Percentiles rank a stretch among this genome's conserved stretches.
Evolutionary conservation across 2,888 invertebrate species (phyloP).

Genomic region (Scaptomyza polygonia): DNA sequence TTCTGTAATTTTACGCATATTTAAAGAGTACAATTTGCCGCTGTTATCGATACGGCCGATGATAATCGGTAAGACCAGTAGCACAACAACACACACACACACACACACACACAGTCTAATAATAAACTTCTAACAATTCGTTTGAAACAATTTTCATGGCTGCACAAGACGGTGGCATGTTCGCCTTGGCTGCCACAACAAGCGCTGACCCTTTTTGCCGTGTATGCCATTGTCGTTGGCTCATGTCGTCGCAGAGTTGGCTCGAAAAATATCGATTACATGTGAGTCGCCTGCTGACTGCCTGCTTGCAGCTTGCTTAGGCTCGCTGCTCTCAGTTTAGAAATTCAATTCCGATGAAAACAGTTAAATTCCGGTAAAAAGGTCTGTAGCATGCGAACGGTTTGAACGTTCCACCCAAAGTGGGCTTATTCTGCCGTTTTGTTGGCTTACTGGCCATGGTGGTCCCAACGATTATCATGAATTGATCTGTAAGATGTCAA

Average conservation of each 20-base stretch:
- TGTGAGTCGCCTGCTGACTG: slow-evolving; percentile 59
- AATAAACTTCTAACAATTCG: slow-evolving; percentile 69
- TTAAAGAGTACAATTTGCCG: slow-evolving; percentile 49
- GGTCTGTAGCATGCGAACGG: slow-evolving; percentile 68
- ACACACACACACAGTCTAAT: slow-evolving; percentile 48
- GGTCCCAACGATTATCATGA: slow-evolving; percentile 82
- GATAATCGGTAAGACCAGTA: slow-evolving; percentile 72
- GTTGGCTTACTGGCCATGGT: slow-evolving; percentile 60
- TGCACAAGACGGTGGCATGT: slow-evolving; percentile 71
- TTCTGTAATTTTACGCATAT: slow-evolving; percentile 64
- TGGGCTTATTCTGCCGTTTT: slow-evolving; percentile 50
- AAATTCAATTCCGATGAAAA: slow-evolving; percentile 78
- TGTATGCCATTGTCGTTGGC: slow-evolving; percentile 45
- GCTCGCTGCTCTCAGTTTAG: slow-evolving; percentile 40
- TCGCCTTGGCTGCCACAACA: slow-evolving; percentile 49
- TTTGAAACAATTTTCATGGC: slow-evolving; percentile 53
- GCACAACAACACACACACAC: slow-evolving; percentile 36
- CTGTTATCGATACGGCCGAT: slow-evolving; percentile 48
- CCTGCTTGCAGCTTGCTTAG: slow-evolving; percentile 21
- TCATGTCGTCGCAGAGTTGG: slow-evolving; percentile 52
- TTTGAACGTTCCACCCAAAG: slow-evolving; percentile 63
- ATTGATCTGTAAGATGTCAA: slow-evolving; percentile 83
- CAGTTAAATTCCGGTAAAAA: slow-evolving; percentile 79
- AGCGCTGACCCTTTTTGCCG: slow-evolving; percentile 58
- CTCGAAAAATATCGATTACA: slow-evolving; percentile 80